Evolutionary conservation across 1,140 invertebrate species (phyloP), one percentile per base, ranked within the genome.

Genomic region (Mactra quadrangularis): DNA sequence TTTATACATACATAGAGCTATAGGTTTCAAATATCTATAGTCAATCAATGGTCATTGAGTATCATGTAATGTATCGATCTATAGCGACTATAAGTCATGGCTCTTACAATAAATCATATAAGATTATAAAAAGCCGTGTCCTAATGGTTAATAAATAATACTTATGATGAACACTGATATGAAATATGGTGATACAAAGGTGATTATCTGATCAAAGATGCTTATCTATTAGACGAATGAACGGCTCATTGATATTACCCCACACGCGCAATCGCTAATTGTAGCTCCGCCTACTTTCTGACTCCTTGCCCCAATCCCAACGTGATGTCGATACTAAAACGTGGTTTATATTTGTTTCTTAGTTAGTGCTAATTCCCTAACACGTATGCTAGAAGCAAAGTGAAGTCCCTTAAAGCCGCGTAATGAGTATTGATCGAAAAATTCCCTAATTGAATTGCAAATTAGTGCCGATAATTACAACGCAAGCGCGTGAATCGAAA

Each of bases 401-500:
- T 76, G 57, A 76, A 62, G 62, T 25, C 74, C 57, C 74, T 76
- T 76, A 47, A 68, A 76, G 52, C 59, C 41, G 35, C 25, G 59
- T 62, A 64, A 76, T 76, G 17, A 76, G 74, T 76, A 76, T 76
- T 27, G 74, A 76, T 76, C 59, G 27, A 29, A 31, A 45, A 47
- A 76, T 47, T 55, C 57, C 59, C 74, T 76, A 76, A 76, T 76
- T 76, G 74, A 76, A 76, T 76, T 76, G 74, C 74, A 76, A 76
- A 76, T 76, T 76, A 76, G 74, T 31, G 57, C 59, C 17, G 74
- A 76, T 62, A 76, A 76, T 76, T 76, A 76, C 59, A 50, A 47
- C 22, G 55, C 50, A 57, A 22, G 57, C 29, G 59, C 74, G 57
- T 76, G 74, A 68, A 52, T 68, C 64, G 29, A n/a, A 68, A 68